These are phyloP conservation scores for Reticulitermes lucifugus DNA, from an alignment of 2,888 invertebrate species.

Conservation along the genomic window DNA sequence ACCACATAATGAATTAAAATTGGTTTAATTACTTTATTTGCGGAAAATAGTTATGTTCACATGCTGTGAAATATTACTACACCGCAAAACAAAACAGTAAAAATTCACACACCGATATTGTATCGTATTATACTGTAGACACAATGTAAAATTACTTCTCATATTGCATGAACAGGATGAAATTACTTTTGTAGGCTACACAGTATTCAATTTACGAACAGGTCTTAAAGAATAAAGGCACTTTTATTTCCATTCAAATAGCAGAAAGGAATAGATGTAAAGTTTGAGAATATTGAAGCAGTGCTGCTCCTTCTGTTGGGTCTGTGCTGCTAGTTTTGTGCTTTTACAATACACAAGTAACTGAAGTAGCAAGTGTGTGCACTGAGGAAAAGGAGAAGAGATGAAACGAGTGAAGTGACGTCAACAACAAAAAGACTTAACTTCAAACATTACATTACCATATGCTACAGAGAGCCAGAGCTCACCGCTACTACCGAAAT, in stretches of 20 bases:
- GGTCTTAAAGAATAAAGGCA: background rate
- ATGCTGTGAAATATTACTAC: background rate
- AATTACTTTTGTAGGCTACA: slow-evolving; percentile 25
- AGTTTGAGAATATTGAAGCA: slow-evolving; percentile 24
- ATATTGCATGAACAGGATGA: background rate
- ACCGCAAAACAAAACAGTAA: background rate
- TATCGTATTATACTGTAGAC: background rate
- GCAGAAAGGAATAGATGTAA: slow-evolving; percentile 17
- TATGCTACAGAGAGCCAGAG: slow-evolving; percentile 20
- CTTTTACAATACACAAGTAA: slow-evolving; percentile 5
- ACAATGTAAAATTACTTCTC: background rate
- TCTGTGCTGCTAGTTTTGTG: background rate
- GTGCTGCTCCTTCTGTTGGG: background rate
- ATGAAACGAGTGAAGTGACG: background rate
- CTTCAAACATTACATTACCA: slow-evolving; percentile 36
- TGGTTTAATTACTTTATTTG: background rate
- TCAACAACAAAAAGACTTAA: slow-evolving; percentile 26
- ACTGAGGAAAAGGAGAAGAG: background rate
- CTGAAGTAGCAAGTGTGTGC: background rate
- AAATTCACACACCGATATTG: background rate
- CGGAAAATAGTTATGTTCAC: background rate
- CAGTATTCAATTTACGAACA: slow-evolving; percentile 23
- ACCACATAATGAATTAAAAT: no score
- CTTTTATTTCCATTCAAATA: slow-evolving; percentile 37
- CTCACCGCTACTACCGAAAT: background rate